Evolutionary conservation across 1,140 invertebrate species (phyloP).

Genomic region (Danaus melanippus): DNA sequence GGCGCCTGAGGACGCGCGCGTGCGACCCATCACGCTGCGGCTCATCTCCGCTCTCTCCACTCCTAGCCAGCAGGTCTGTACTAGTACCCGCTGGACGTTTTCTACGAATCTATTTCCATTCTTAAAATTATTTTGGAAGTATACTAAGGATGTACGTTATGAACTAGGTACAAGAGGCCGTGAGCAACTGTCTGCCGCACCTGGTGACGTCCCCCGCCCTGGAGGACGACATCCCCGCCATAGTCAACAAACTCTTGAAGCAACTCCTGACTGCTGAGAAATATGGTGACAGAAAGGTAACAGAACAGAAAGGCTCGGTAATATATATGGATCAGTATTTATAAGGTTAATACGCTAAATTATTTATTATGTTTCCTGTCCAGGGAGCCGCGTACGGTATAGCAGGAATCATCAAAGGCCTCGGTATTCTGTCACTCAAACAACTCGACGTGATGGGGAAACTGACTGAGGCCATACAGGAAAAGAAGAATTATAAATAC

Average conservation of each 20-base stretch:
- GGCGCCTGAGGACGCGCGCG: constrained; percentile 88
- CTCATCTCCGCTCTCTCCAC: constrained; percentile 94
- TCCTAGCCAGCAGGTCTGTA: constrained; percentile 89
- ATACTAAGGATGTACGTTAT: neutral
- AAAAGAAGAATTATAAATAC: constrained; percentile 95
- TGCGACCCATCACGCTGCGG: constrained; percentile 93
- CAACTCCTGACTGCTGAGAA: constrained; percentile 93
- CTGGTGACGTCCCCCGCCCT: constrained; percentile 88
- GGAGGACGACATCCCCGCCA: constrained; percentile 88
- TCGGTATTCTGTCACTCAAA: constrained; percentile 96
- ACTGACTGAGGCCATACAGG: constrained; percentile 94
- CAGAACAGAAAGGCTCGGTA: neutral
- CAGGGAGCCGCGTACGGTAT: constrained; percentile 90
- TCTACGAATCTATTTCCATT: neutral
- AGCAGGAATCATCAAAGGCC: constrained; percentile 93
- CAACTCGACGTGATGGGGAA: constrained; percentile 97
- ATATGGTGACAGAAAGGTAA: constrained; percentile 92
- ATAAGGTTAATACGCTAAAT: neutral
- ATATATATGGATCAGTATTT: neutral
- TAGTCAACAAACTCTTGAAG: constrained; percentile 91
- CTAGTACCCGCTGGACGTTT: too few relatives aligned
- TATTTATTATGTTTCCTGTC: constrained; percentile 4
- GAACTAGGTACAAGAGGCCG: constrained; percentile 94
- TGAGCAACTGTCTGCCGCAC: constrained; percentile 95
- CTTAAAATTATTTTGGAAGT: neutral